Conservation (phyloP, 2,113 vertebrate species). For the Rostratula benghalensis region DNA sequence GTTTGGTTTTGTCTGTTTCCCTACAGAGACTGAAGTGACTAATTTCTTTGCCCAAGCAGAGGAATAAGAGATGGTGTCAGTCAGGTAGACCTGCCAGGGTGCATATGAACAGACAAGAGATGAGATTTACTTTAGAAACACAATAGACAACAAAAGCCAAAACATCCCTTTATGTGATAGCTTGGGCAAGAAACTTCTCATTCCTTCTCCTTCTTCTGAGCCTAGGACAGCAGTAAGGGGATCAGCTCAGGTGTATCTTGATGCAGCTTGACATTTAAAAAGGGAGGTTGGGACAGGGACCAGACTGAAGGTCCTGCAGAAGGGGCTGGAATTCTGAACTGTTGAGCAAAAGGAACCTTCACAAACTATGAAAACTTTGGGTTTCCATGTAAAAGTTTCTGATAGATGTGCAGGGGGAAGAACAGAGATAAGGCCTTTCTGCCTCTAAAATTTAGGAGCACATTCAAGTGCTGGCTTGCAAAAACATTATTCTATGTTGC, state of each 20-base stretch:
- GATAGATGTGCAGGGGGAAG: neutral
- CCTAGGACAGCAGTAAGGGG: neutral
- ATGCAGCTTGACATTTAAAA: neutral
- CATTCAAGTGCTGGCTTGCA: neutral
- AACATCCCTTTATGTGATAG: neutral
- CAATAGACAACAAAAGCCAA: neutral
- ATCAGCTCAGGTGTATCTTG: neutral
- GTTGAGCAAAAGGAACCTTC: neutral
- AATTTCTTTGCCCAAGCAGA: neutral
- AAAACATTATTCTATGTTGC: neutral
- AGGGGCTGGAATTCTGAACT: neutral
- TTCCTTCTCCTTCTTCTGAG: neutral
- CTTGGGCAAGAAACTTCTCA: neutral
- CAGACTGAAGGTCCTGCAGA: neutral
- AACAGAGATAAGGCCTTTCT: neutral
- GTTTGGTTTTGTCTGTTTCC: neutral
- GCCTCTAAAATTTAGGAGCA: neutral
- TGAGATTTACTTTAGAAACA: conserved; percentile 6
- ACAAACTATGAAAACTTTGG: neutral
- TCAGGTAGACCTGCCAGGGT: conserved; percentile 34
- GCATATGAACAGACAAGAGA: neutral
- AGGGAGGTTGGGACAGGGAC: neutral
- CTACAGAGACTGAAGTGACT: neutral
- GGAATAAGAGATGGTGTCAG: conserved; percentile 34
- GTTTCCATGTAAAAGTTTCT: neutral